These are phyloP conservation scores for Machaerirhynchus nigripectus DNA, from an alignment of 2,113 vertebrate species.

Conservation along the genomic window DNA sequence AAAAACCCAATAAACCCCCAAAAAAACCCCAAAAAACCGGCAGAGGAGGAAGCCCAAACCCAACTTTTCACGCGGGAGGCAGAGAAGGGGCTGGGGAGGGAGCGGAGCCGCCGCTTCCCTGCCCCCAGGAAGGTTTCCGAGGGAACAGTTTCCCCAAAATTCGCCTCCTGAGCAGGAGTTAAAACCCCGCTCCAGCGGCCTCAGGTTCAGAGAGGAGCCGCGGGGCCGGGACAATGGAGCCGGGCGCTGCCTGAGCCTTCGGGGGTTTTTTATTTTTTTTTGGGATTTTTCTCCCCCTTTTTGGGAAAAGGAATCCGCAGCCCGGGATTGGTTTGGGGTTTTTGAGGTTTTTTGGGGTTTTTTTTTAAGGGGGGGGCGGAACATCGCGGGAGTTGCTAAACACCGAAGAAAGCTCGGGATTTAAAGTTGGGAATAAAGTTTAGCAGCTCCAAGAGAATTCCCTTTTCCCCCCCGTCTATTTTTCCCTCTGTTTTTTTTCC, in stretches of 20 bases:
- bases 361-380: no score
- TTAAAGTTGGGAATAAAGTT: not conserved
- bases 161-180: not conserved
- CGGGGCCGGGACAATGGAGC: not conserved
- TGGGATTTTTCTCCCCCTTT: no score
- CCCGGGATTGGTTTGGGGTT: not conserved
- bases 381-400: not conserved
- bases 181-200: not conserved
- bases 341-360: not conserved
- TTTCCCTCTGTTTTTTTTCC: not conserved
- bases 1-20: not conserved
- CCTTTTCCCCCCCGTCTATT: not conserved
- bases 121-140: not conserved
- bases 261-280: fast-evolving
- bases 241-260: not conserved
- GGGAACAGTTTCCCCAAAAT: not conserved
- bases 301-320: not conserved
- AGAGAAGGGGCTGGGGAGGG: not conserved
- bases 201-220: not conserved
- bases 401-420: not conserved
- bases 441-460: not conserved
- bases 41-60: not conserved
- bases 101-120: not conserved
- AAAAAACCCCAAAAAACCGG: no score
- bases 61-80: not conserved